Evolutionary conservation across 2,888 invertebrate genomes (phyloP).

Genomic region (Actias luna): DNA sequence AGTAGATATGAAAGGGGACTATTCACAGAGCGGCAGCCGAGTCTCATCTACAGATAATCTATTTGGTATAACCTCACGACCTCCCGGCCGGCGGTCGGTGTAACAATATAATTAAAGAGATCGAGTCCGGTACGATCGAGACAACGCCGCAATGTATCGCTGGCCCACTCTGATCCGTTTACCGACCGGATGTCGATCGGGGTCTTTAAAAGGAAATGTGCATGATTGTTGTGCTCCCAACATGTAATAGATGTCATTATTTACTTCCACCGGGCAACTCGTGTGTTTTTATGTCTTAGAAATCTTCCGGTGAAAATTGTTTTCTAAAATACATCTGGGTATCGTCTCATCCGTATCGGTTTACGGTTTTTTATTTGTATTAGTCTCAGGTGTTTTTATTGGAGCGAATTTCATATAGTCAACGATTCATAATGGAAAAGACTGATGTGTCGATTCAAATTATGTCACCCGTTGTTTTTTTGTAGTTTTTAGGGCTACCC

Average conservation of each 20-base stretch:
- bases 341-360: neutral
- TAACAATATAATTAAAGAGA: conserved; percentile 81
- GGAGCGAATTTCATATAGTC: too few relatives aligned
- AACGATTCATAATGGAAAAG: too few relatives aligned
- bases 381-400: too few relatives aligned
- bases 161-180: conserved; percentile 40
- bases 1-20: conserved; percentile 61
- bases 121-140: conserved; percentile 50
- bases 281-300: conserved; percentile 29
- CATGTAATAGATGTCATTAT: conserved; percentile 69
- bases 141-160: conserved; percentile 30
- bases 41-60: conserved; percentile 75
- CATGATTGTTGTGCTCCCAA: conserved; percentile 63
- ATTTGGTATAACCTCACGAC: conserved; percentile 80
- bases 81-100: conserved; percentile 60
- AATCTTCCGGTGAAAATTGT: conserved; percentile 21
- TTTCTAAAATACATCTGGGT: neutral
- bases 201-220: conserved; percentile 58
- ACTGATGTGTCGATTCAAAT: too few relatives aligned
- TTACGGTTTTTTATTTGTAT: neutral
- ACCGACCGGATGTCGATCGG: conserved; percentile 68
- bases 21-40: conserved; percentile 65
- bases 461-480: too few relatives aligned
- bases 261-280: conserved; percentile 39
- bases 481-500: too few relatives aligned